Conservation (phyloP, 53 echinoderm and acorn worm genomes). For the Pentamera pediparva region DNA sequence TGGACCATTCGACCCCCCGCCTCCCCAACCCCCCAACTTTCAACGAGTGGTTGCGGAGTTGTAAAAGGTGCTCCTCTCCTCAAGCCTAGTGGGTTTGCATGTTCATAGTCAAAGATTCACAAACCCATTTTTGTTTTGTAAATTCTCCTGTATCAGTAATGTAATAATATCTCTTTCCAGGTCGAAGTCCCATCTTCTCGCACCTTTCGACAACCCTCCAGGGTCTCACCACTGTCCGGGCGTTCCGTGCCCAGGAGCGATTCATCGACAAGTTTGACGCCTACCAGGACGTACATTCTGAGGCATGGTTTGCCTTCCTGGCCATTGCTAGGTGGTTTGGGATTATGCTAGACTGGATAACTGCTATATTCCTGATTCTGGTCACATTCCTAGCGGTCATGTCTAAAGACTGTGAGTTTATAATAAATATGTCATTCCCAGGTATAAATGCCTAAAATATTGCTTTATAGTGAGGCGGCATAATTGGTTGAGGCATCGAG, state of each 20-base stretch:
- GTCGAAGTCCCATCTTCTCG: slow-evolving; percentile 69
- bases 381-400: slow-evolving; percentile 54
- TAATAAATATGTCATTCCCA: background rate
- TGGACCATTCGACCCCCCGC: no score
- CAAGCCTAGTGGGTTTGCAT: no score
- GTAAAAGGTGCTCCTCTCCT: no score
- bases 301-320: slow-evolving; percentile 63
- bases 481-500: no score
- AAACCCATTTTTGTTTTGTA: no score
- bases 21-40: no score
- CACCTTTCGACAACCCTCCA: slow-evolving; percentile 63
- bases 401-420: slow-evolving; percentile 39
- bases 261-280: slow-evolving; percentile 53
- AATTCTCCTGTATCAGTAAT: no score
- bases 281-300: slow-evolving; percentile 60
- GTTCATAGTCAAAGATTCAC: no score
- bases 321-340: slow-evolving; percentile 63
- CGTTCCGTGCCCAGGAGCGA: slow-evolving; percentile 47
- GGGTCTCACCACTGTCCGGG: slow-evolving; percentile 57
- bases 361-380: slow-evolving; percentile 36
- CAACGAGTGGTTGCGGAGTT: no score
- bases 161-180: slow-evolving; percentile 41
- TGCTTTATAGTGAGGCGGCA: no score
- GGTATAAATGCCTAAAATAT: no score
- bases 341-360: slow-evolving; percentile 44